Conservation (phyloP, 2,113 vertebrate genomes). For the Phainopepla nitens region DNA sequence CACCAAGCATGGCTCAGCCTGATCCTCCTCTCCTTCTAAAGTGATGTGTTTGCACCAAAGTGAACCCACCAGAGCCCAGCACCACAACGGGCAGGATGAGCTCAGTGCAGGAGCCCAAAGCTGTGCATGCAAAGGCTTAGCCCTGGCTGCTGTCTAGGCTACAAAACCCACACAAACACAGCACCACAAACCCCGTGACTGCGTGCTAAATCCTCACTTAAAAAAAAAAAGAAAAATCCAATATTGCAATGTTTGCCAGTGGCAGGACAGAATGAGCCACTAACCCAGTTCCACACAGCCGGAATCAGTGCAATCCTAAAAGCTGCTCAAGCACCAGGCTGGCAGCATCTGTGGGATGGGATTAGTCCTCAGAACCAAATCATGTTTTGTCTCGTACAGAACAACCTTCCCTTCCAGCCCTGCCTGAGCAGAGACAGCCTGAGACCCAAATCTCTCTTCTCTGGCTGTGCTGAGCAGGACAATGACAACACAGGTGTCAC, state of each 20-base stretch:
- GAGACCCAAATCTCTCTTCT: fast-evolving
- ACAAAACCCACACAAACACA: neutral
- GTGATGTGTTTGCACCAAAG: neutral
- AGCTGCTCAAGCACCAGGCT: neutral
- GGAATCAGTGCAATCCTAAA: neutral
- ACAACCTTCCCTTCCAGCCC: neutral
- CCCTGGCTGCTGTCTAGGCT: neutral
- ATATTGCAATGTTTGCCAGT: neutral
- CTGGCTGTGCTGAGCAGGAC: neutral
- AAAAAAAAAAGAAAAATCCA: neutral
- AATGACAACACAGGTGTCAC: fast-evolving
- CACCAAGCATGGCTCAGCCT: neutral
- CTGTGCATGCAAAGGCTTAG: neutral
- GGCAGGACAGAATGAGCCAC: neutral
- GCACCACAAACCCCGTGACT: neutral
- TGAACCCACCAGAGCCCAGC: neutral
- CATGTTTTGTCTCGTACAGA: fast-evolving
- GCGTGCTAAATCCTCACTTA: neutral
- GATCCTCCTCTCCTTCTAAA: neutral
- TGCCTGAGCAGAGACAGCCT: neutral
- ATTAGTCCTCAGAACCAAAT: neutral
- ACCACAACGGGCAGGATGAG: neutral
- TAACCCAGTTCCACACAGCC: neutral
- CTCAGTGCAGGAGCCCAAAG: neutral
- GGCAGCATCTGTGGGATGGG: neutral